These are phyloP conservation scores for Tinea trinotella DNA, from an alignment of 2,888 invertebrate genomes.

Conservation along the genomic window DNA sequence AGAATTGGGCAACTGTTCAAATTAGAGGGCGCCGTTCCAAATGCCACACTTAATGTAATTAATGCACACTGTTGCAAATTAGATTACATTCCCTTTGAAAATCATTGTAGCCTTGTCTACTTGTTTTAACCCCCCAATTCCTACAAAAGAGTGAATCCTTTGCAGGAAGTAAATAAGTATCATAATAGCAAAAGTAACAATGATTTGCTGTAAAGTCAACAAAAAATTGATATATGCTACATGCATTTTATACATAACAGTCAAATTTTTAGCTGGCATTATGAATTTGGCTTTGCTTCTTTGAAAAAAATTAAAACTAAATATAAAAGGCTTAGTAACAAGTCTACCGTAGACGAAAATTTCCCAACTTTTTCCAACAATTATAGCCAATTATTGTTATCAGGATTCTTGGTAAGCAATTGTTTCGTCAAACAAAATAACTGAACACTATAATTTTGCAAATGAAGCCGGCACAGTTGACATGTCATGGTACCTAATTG, in stretches of 20 bases:
- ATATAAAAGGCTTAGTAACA: background rate
- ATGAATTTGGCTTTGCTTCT: too few species aligned
- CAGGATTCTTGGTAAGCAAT: background rate
- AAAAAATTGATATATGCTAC: too few species aligned
- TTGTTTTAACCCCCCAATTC: background rate
- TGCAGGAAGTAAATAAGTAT: too few species aligned
- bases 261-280: too few species aligned
- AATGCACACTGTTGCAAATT: slow-evolving; percentile 17
- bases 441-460: slow-evolving; percentile 14
- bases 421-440: slow-evolving; percentile 1
- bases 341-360: slow-evolving; percentile 18
- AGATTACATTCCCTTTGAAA: slow-evolving; percentile 12
- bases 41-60: slow-evolving; percentile 15
- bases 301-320: too few species aligned
- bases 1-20: slow-evolving; percentile 16
- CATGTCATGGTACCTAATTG: slow-evolving; percentile 17
- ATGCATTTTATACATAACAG: too few species aligned
- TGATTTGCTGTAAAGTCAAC: too few species aligned
- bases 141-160: too few species aligned
- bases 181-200: too few species aligned
- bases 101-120: background rate
- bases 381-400: slow-evolving; percentile 25
- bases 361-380: slow-evolving; percentile 22
- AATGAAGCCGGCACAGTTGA: slow-evolving; percentile 9
- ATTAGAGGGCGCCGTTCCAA: slow-evolving; percentile 16